Percentiles rank a stretch among this genome's conserved stretches.
Conservation (phyloP, 2,888 invertebrate species). For the Malachius bipustulatus region DNA sequence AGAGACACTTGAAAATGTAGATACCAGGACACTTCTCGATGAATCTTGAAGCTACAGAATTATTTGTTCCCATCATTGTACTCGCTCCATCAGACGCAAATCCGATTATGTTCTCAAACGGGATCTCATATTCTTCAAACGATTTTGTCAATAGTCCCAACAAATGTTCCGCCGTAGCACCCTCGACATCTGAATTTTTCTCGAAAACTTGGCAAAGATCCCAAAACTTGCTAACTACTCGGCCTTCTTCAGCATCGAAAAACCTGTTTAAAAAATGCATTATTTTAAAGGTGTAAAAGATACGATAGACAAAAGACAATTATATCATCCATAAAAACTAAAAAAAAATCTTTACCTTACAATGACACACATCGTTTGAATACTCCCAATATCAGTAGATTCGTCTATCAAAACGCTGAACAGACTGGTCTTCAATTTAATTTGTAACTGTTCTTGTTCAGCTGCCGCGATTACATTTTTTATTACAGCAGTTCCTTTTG, state of each 20-base stretch:
- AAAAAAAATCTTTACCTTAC: too few relatives aligned
- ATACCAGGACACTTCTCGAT: background rate
- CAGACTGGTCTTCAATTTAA: conserved; percentile 16
- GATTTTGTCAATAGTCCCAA: conserved; percentile 3
- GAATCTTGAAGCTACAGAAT: conserved; percentile 6
- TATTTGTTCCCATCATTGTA: conserved; percentile 3
- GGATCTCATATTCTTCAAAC: background rate
- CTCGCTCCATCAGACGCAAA: conserved; percentile 5
- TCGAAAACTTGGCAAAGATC: background rate
- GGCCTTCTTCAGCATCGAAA: conserved; percentile 2
- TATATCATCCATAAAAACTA: too few relatives aligned
- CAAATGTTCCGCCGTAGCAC: conserved; percentile 1
- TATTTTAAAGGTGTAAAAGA: too few relatives aligned
- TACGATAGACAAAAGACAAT: too few relatives aligned
- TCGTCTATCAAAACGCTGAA: conserved; percentile 20
- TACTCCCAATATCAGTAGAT: conserved; percentile 20
- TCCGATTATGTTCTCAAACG: background rate
- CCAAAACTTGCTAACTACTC: conserved; percentile 5
- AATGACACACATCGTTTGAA: conserved; percentile 22
- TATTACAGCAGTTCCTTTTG: conserved; percentile 10
- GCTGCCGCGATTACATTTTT: conserved; percentile 5
- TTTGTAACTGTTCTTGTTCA: conserved; percentile 2
- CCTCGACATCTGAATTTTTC: background rate
- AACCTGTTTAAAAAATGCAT: background rate
- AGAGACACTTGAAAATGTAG: background rate